Percentiles rank a stretch among this genome's conserved stretches.
These are phyloP conservation scores for Balaenoptera acutorostrata DNA, from an alignment of 2,113 vertebrate genomes.

Conservation along the genomic window DNA sequence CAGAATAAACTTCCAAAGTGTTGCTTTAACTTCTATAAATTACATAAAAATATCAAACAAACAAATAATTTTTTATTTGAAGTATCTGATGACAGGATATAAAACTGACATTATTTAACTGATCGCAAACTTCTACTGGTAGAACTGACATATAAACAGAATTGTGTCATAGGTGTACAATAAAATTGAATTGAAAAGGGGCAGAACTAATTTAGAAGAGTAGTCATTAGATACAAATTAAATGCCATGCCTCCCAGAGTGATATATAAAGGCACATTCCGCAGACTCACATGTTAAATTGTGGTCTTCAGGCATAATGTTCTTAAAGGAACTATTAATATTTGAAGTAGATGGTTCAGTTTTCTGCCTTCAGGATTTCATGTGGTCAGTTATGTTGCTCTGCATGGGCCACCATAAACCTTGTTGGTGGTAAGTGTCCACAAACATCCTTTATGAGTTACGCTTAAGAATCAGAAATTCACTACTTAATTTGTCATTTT, in stretches of 20 bases:
- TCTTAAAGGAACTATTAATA: neutral
- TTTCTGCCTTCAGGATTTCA: neutral
- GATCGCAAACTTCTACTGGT: neutral
- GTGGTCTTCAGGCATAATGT: neutral
- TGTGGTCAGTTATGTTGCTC: neutral
- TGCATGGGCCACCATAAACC: neutral
- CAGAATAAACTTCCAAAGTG: neutral
- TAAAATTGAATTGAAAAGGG: neutral
- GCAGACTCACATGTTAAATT: neutral
- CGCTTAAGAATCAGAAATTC: neutral
- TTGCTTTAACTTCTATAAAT: neutral
- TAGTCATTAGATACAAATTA: conserved; percentile 11
- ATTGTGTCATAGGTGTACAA: neutral
- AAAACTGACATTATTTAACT: neutral
- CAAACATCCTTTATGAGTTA: neutral
- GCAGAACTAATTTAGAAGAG: neutral
- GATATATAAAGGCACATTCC: neutral
- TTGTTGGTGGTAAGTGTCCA: neutral
- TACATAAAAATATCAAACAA: neutral
- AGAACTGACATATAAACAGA: neutral
- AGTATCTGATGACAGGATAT: neutral
- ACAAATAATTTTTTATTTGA: neutral
- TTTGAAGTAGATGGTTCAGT: neutral
- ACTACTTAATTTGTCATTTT: neutral
- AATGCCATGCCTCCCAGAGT: neutral